Evolutionary conservation across 2,888 invertebrate species (phyloP).

Genomic region (Dioctria linearis): DNA sequence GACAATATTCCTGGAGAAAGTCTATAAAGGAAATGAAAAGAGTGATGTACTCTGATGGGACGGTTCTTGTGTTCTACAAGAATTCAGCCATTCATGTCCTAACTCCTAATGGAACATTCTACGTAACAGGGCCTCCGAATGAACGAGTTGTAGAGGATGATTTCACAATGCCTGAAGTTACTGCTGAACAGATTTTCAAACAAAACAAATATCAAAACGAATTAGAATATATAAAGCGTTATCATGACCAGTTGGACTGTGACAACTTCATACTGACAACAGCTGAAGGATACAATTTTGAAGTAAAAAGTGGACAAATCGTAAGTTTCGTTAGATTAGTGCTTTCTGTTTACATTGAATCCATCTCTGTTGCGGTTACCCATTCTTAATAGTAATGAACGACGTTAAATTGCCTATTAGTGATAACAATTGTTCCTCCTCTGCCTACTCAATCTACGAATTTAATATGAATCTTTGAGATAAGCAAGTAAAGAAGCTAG

Average conservation of each 20-base stretch:
- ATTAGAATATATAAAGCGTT: slow-evolving; percentile 35
- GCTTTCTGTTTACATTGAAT: no score
- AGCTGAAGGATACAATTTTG: slow-evolving; percentile 41
- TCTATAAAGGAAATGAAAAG: slow-evolving; percentile 35
- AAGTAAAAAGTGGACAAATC: slow-evolving; percentile 28
- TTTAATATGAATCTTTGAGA: no score
- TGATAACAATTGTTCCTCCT: no score
- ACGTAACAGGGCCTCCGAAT: slow-evolving; percentile 11
- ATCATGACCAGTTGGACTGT: background rate
- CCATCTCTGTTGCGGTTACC: no score
- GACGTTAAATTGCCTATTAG: no score
- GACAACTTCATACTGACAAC: slow-evolving; percentile 29
- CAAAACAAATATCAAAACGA: slow-evolving; percentile 31
- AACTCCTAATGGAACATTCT: slow-evolving; percentile 44
- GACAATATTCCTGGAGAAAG: slow-evolving; percentile 30
- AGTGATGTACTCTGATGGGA: slow-evolving; percentile 49
- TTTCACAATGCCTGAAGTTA: background rate
- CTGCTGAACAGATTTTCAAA: background rate
- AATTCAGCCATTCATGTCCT: slow-evolving; percentile 28
- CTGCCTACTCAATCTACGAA: no score
- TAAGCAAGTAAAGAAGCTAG: no score
- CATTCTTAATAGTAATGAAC: no score
- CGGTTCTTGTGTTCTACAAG: slow-evolving; percentile 27
- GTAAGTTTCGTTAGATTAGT: background rate
- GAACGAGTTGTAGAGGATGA: background rate